Base-by-base conservation (phyloP, 2,113 vertebrate genomes). In the Cyphomyrus plagiostoma region DNA sequence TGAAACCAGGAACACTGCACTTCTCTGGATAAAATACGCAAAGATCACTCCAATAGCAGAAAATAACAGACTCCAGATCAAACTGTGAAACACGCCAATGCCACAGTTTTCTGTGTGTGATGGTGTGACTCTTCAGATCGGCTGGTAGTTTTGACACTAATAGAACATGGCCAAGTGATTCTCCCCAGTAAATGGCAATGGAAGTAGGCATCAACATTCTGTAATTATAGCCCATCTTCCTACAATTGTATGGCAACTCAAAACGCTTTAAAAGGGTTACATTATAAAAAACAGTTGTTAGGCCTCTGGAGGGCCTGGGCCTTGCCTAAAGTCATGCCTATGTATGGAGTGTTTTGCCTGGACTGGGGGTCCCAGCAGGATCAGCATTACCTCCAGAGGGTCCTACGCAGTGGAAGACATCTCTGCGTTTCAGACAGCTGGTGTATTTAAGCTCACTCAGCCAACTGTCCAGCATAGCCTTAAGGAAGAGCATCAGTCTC, bases 381-480 rank as follows among this genome's bases (percentile, higher is more conserved):
- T 80, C 87, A 91, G n/a, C 2, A n/a, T 88, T 50, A 89, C 89
- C 90, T 91, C 89, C 70, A 3, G 1, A 58, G 85, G 90, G 87
- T 19, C 49, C 70, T 4, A 1, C 21, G 49, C 56, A 45, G 90
- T 84, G 53, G 90, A 88, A 80, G 77, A 89, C 23, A 42, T 90
- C 35, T 82, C 85, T 88, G 87, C n/a, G 4, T 77, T 88, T 49
- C 86, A 10, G 89, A 83, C 92, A 94, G 92, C 92, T 93, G 94
- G 70, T 66, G 77, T 92, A 93, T 92, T 93, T 93, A 94, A 94
- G 92, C 66, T 9, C 46, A 30, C 82, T 66, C 86, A 45, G 89
- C 35, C 39, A 48, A 83, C 4, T 45, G 42, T 45, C 50, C 46
- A 46, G 19, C 91, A 39, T 53, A 90, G 66, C 48, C 92, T 89